Evolutionary conservation across 2,888 invertebrate species (phyloP).

Genomic region (Abscondita cerata): DNA sequence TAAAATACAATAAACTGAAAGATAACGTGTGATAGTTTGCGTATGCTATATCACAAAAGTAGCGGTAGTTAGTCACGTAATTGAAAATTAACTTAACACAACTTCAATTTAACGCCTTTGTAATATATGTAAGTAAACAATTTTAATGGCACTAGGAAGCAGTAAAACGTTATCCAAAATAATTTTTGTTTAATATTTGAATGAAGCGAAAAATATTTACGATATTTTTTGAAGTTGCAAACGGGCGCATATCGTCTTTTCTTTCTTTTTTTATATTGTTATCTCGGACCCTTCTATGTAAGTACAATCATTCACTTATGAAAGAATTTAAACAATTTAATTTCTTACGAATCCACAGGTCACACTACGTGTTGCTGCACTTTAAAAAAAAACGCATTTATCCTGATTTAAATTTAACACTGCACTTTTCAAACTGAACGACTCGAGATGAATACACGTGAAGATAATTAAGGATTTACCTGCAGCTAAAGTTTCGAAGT

Average conservation of each 20-base stretch:
- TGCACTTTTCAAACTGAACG: constrained; percentile 21
- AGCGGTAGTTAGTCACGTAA: constrained; percentile 7
- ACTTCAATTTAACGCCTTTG: constrained; percentile 10
- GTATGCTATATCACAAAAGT: constrained; percentile 8
- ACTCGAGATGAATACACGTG: constrained; percentile 25
- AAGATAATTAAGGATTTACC: constrained; percentile 50
- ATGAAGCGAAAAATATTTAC: not conserved
- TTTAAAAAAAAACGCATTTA: constrained; percentile 26
- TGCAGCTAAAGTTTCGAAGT: constrained; percentile 57
- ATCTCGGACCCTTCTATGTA: constrained; percentile 34
- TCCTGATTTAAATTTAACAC: constrained; percentile 25
- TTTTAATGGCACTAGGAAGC: constrained; percentile 16
- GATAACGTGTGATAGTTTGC: constrained; percentile 9
- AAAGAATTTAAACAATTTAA: constrained; percentile 48
- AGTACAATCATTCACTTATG: constrained; percentile 53
- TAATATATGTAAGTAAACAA: constrained; percentile 18
- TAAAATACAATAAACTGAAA: not conserved
- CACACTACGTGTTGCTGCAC: constrained; percentile 37
- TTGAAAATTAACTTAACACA: constrained; percentile 12
- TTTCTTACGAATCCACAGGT: constrained; percentile 41
- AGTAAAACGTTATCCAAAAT: constrained; percentile 15
- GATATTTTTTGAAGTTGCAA: constrained; percentile 1
- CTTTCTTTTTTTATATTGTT: constrained; percentile 27
- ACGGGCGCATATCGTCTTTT: constrained; percentile 18
- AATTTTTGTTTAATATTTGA: not conserved